phyloP scores from a whole-genome alignment of 2,888 invertebrate genomes.

The Smittia sp. region DNA sequence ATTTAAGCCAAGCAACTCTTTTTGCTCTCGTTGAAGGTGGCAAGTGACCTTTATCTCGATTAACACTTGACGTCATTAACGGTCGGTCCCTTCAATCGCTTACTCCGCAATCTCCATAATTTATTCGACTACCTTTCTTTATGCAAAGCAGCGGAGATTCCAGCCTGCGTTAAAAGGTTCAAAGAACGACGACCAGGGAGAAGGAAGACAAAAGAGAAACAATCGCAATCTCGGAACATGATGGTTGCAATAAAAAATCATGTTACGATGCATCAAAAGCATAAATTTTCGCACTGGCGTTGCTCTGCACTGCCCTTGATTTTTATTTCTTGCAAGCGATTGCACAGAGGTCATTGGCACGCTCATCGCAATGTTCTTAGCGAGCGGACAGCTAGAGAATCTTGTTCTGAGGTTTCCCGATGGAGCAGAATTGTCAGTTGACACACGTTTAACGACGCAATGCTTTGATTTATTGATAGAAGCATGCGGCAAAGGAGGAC shows the following conservation, averaged over 20 bases:
- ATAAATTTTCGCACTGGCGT: slow-evolving; percentile 5
- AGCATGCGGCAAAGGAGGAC: background rate
- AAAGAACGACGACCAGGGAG: background rate
- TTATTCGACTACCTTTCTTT: too few species aligned
- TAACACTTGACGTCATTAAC: too few species aligned
- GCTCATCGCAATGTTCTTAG: background rate
- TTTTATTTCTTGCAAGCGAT: background rate
- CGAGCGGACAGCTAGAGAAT: background rate
- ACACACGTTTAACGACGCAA: background rate
- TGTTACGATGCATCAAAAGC: background rate
- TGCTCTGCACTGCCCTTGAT: background rate
- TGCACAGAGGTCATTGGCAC: slow-evolving; percentile 6
- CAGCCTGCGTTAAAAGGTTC: background rate
- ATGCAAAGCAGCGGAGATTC: too few species aligned
- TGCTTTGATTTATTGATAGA: background rate
- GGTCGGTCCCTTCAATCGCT: too few species aligned
- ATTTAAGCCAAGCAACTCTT: too few species aligned
- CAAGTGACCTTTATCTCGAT: too few species aligned
- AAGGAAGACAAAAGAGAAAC: background rate
- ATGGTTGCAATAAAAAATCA: background rate
- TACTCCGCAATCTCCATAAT: too few species aligned
- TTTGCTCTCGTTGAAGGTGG: too few species aligned
- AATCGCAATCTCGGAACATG: background rate
- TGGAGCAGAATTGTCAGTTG: background rate
- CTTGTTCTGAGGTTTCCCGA: background rate